phyloP scores from a whole-genome alignment of 2,113 vertebrate species.

The Chloropsis hardwickii region DNA sequence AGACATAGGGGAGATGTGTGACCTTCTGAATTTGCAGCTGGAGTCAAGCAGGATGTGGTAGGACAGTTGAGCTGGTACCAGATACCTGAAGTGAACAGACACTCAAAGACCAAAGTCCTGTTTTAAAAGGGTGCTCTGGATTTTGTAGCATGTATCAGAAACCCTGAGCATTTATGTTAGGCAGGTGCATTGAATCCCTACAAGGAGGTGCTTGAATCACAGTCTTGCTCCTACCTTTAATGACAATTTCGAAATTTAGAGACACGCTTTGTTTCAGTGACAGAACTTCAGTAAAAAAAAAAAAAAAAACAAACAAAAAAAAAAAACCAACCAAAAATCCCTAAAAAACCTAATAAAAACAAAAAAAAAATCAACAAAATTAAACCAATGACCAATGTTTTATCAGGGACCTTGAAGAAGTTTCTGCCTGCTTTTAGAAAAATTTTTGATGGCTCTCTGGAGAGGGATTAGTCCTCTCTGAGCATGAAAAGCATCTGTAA shows the following conservation, averaged over 20 bases:
- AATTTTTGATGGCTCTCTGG: not conserved
- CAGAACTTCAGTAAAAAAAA: not conserved
- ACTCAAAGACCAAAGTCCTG: not conserved
- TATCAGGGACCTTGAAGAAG: not conserved
- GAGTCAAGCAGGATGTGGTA: not conserved
- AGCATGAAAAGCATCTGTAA: not conserved
- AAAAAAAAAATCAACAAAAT: not conserved
- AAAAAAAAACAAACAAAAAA: not conserved
- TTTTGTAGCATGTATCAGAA: not conserved
- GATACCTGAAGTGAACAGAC: not conserved
- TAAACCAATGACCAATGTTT: rapidly evolving
- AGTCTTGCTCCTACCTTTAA: not conserved
- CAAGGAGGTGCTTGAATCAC: not conserved
- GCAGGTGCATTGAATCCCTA: not conserved
- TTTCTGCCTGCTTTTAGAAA: not conserved
- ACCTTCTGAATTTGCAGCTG: not conserved
- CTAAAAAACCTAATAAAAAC: not conserved
- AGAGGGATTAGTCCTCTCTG: not conserved
- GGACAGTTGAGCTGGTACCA: not conserved
- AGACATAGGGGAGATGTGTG: not conserved
- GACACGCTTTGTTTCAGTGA: not conserved
- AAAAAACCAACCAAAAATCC: not conserved
- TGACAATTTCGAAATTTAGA: not conserved
- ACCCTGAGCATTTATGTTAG: not conserved
- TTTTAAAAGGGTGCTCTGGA: not conserved